Conservation (phyloP, 2,113 vertebrate species). For the Microcebus ravelobensis region DNA sequence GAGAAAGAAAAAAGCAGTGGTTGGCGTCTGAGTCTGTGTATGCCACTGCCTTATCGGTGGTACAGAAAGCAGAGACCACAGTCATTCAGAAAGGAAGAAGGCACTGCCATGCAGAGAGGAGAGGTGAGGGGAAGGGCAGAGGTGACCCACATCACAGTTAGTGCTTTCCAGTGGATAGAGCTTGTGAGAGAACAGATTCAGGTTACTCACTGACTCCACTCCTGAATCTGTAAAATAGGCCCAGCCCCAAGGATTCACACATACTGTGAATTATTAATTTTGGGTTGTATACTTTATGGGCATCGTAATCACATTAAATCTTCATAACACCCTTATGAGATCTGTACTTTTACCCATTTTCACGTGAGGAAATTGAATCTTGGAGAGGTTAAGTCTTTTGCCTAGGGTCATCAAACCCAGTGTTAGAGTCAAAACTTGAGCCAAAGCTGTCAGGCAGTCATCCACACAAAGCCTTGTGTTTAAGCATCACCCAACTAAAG, state of each 20-base stretch:
- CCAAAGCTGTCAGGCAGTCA: not conserved
- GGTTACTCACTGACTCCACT: not conserved
- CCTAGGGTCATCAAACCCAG: not conserved
- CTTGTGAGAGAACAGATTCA: not conserved
- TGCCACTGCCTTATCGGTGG: conserved; percentile 28
- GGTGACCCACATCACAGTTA: not conserved
- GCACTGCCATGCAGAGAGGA: not conserved
- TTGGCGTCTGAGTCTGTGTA: not conserved
- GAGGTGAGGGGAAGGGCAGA: not conserved
- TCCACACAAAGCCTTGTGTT: not conserved
- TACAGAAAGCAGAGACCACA: conserved; percentile 30
- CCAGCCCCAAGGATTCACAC: no score
- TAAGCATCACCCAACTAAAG: not conserved
- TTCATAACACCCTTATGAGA: not conserved
- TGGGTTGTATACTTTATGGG: accelerated
- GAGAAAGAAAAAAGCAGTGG: conserved; percentile 43
- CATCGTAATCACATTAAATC: not conserved
- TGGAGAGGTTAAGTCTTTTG: not conserved
- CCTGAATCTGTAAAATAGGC: not conserved
- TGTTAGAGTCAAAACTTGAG: not conserved
- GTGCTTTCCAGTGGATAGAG: not conserved
- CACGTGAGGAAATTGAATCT: not conserved
- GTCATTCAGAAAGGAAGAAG: conserved; percentile 70
- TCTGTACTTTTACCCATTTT: not conserved
- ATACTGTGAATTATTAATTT: accelerated